These are phyloP conservation scores for Melanchra persicariae DNA, from an alignment of 2,888 invertebrate genomes.

Conservation along the genomic window DNA sequence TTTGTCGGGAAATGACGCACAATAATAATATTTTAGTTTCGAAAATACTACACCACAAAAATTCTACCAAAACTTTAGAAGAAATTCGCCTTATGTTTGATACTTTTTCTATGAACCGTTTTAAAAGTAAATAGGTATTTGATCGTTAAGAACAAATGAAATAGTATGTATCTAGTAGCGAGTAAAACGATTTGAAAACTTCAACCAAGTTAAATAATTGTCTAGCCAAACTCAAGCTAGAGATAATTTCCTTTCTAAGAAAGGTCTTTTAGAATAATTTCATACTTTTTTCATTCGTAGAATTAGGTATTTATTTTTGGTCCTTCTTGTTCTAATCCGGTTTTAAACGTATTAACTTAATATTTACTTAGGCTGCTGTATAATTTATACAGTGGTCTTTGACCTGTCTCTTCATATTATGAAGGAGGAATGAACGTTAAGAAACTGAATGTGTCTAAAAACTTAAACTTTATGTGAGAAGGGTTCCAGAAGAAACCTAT, in stretches of 20 bases:
- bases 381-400: background rate
- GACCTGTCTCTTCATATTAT: background rate
- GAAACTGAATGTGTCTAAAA: background rate
- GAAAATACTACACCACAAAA: too few relatives aligned
- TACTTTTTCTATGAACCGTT: background rate
- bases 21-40: too few relatives aligned
- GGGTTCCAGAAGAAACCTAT: too few relatives aligned
- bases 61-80: background rate
- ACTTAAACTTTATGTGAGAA: background rate
- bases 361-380: slow-evolving; percentile 8
- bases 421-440: background rate
- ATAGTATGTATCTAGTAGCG: background rate
- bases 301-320: slow-evolving; percentile 15
- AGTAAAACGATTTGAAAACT: background rate
- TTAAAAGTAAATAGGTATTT: slow-evolving; percentile 6
- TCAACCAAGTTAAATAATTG: background rate
- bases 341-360: slow-evolving; percentile 2
- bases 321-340: slow-evolving; percentile 1
- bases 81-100: background rate
- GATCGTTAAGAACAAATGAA: slow-evolving; percentile 6
- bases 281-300: background rate
- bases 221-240: too few relatives aligned
- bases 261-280: background rate
- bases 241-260: slow-evolving; percentile 8
- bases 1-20: too few relatives aligned